These are phyloP conservation scores for Scaptomyza pallida DNA, from an alignment of 1,140 invertebrate genomes.

Conservation along the genomic window DNA sequence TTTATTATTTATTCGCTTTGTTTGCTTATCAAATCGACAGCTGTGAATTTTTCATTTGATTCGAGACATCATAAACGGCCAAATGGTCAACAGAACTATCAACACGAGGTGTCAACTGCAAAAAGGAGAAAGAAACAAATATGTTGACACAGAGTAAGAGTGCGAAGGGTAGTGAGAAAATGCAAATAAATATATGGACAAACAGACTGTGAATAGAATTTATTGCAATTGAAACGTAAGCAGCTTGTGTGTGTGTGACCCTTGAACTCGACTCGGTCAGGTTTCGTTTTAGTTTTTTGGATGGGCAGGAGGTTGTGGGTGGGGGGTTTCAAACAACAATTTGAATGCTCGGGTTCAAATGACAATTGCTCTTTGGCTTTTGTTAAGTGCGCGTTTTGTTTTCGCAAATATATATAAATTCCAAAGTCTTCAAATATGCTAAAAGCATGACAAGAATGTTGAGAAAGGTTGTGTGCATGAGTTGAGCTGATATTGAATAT, in stretches of 20 bases:
- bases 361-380: constrained; percentile 18
- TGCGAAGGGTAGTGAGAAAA: background rate
- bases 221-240: constrained; percentile 22
- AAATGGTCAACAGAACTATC: background rate
- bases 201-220: constrained; percentile 15
- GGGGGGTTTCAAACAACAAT: too few species aligned
- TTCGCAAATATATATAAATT: background rate
- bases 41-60: constrained; percentile 32
- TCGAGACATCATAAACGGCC: background rate
- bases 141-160: background rate
- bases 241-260: constrained; percentile 10
- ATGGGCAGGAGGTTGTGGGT: too few species aligned
- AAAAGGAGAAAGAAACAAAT: constrained; percentile 11
- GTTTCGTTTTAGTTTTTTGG: background rate
- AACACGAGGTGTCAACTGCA: constrained; percentile 7
- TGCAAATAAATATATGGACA: background rate
- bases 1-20: constrained; percentile 10
- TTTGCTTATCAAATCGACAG: constrained; percentile 41
- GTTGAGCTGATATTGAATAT: background rate
- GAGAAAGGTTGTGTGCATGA: background rate
- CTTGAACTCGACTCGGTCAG: background rate
- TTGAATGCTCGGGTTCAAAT: constrained; percentile 6
- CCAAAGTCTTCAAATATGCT: background rate
- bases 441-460: background rate
- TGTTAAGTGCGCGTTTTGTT: constrained; percentile 1